Evolutionary conservation across 2,113 vertebrate genomes (phyloP).

Genomic region (Menidia beryllina): DNA sequence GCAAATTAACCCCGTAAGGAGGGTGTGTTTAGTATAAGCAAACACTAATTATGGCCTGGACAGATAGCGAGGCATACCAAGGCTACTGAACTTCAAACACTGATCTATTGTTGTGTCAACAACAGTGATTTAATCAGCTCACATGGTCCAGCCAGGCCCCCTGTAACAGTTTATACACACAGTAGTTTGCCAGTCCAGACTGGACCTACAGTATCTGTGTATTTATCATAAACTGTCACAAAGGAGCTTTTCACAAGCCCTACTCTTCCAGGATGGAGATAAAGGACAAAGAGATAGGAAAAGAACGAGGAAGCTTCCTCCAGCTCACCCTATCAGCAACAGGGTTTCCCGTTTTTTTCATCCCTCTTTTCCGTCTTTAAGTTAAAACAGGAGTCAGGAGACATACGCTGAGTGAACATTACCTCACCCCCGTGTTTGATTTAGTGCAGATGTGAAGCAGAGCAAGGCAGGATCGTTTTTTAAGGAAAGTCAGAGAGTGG

Average conservation of each 20-base stretch:
- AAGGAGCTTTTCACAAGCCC: constrained; percentile 79
- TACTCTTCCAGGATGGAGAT: constrained; percentile 72
- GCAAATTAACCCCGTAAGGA: constrained; percentile 73
- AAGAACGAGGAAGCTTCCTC: constrained; percentile 70
- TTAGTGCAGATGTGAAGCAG: constrained; percentile 89
- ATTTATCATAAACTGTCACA: constrained; percentile 84
- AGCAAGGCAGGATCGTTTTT: constrained; percentile 79
- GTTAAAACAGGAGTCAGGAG: constrained; percentile 89
- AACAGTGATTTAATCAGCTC: constrained; percentile 76
- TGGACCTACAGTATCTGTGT: constrained; percentile 70
- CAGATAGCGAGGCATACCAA: constrained; percentile 64
- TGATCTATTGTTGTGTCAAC: constrained; percentile 80
- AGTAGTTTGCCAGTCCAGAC: constrained; percentile 63
- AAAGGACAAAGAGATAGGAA: constrained; percentile 74
- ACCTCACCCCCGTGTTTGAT: constrained; percentile 87
- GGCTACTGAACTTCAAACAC: constrained; percentile 71
- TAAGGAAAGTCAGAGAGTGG: constrained; percentile 76
- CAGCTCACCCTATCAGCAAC: constrained; percentile 56
- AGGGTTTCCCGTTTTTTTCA: constrained; percentile 63
- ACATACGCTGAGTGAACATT: constrained; percentile 82
- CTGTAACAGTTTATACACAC: constrained; percentile 60
- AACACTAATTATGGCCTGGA: constrained; percentile 79
- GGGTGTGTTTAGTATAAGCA: constrained; percentile 81
- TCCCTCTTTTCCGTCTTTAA: constrained; percentile 67
- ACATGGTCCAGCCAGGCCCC: constrained; percentile 63